Conservation (phyloP, 2,113 vertebrate species). For the Saimiri boliviensis region DNA sequence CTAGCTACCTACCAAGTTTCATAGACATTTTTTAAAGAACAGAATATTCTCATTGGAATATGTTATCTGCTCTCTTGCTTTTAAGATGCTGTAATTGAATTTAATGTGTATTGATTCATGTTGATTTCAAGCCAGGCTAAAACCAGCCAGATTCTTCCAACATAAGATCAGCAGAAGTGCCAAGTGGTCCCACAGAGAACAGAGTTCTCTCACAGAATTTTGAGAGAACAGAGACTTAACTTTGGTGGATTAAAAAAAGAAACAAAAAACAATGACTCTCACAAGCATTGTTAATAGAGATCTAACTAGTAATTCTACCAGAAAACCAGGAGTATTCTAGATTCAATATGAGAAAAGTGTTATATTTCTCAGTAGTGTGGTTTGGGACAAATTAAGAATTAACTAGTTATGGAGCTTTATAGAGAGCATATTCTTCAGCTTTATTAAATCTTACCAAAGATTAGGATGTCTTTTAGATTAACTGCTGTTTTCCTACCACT, state of each 20-base stretch:
- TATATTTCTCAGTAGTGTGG: conserved; percentile 9
- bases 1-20: background rate
- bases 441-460: background rate
- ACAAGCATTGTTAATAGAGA: background rate
- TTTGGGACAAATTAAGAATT: conserved; percentile 34
- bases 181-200: background rate
- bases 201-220: background rate
- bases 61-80: background rate
- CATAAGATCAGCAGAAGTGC: background rate
- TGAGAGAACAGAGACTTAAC: background rate
- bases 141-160: background rate
- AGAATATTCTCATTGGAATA: conserved; percentile 8
- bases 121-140: background rate
- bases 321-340: conserved; percentile 30
- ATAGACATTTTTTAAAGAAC: background rate
- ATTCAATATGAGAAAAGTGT: background rate
- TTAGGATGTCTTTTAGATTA: background rate
- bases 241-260: conserved; percentile 16
- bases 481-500: background rate
- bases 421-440: background rate
- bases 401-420: background rate
- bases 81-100: conserved; percentile 25
- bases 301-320: conserved; percentile 28
- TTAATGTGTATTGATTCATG: background rate
- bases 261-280: background rate